Percentiles rank a stretch among this genome's conserved stretches.
Evolutionary conservation across 2,797 vertebrate species (phyloP).

Genomic region (Parauchenoglanis punctatus): DNA sequence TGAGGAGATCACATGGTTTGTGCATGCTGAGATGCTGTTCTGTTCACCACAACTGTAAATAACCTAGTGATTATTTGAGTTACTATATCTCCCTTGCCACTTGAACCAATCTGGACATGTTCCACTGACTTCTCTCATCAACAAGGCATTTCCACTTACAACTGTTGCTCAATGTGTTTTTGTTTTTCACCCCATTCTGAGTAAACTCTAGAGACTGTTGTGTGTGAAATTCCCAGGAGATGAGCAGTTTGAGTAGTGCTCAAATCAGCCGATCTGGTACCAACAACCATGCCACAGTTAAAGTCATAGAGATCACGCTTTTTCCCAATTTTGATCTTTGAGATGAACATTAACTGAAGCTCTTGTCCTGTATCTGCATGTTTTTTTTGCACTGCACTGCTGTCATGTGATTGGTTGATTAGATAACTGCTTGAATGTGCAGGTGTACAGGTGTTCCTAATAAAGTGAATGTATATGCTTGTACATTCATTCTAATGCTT

Average conservation of each 20-base stretch:
- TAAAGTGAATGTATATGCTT: neutral
- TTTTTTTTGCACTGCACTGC: neutral
- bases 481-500: no score
- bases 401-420: no score
- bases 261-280: neutral
- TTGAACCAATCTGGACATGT: no score
- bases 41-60: neutral
- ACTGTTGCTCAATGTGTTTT: no score
- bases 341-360: neutral
- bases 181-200: no score
- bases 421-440: no score
- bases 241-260: neutral
- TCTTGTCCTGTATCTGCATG: neutral
- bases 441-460: no score
- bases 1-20: neutral
- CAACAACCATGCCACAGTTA: neutral
- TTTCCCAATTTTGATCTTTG: neutral
- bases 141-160: no score
- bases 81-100: neutral
- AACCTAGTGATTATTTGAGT: neutral
- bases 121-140: no score
- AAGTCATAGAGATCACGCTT: neutral
- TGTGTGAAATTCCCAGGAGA: neutral
- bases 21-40: neutral
- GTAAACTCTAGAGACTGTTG: neutral